These are phyloP conservation scores for Caerostris extrusa DNA, from an alignment of 1,140 invertebrate genomes.

Conservation along the genomic window DNA sequence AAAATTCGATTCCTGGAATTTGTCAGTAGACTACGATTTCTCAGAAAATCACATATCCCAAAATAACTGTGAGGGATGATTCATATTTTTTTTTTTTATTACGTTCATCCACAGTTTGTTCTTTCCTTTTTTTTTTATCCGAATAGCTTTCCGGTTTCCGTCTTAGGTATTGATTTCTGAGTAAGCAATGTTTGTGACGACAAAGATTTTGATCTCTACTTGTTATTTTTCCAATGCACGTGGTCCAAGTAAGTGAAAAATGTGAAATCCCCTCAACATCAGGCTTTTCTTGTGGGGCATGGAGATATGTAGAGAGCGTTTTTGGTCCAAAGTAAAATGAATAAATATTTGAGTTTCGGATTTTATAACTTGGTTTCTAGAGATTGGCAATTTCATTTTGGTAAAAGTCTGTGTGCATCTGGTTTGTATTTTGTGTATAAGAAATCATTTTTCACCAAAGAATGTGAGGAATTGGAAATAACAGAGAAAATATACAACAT, in stretches of 20 bases:
- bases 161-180: conserved; percentile 41
- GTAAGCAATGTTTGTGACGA: conserved; percentile 37
- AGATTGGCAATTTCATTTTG: no score
- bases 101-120: neutral
- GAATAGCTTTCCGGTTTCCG: conserved; percentile 32
- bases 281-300: no score
- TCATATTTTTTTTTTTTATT: neutral
- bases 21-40: neutral
- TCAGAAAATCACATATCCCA: conserved; percentile 2
- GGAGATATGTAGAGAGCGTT: no score
- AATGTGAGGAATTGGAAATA: no score
- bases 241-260: neutral
- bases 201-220: conserved; percentile 43
- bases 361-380: no score
- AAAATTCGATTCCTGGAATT: conserved; percentile 56
- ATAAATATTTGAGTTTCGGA: no score
- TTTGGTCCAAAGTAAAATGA: no score
- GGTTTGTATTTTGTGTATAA: no score
- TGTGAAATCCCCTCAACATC: neutral
- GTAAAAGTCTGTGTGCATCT: no score
- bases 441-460: no score
- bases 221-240: neutral
- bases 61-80: neutral
- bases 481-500: no score
- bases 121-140: neutral